phyloP scores from a whole-genome alignment of 35 echinoderm and acorn worm species.

The Amphiura filiformis region DNA sequence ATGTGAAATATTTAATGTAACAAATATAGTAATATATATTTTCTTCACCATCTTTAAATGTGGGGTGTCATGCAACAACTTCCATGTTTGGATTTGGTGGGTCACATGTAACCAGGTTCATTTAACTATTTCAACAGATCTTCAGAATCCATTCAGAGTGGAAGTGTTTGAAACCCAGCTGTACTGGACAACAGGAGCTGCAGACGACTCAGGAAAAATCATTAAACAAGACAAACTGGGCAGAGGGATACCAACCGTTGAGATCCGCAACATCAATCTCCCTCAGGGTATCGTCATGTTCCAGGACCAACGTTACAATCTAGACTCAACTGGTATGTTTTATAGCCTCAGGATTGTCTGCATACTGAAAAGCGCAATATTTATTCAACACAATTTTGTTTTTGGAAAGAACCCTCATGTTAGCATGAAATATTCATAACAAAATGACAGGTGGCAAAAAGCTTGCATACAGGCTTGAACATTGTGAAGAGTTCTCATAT shows the following conservation, averaged over 20 bases:
- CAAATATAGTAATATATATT: too few species aligned
- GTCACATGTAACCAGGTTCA: not conserved
- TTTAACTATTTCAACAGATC: slow-evolving; percentile 1
- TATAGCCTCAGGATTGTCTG: not conserved
- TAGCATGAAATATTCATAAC: too few species aligned
- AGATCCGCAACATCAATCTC: not conserved
- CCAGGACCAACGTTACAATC: slow-evolving; percentile 41
- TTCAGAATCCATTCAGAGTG: slow-evolving; percentile 19
- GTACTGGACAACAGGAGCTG: slow-evolving; percentile 13
- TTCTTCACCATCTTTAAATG: too few species aligned
- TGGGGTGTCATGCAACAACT: not conserved
- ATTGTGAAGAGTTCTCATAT: too few species aligned
- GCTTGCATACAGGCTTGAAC: too few species aligned
- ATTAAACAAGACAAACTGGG: slow-evolving; percentile 30
- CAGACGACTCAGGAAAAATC: slow-evolving; percentile 3
- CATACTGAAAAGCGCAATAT: not conserved
- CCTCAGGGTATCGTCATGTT: slow-evolving; percentile 19
- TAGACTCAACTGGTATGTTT: not conserved
- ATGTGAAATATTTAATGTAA: not conserved
- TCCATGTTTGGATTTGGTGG: too few species aligned
- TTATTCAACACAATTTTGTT: too few species aligned
- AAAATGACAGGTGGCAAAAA: too few species aligned
- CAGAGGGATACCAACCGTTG: not conserved
- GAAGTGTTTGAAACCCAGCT: slow-evolving; percentile 37
- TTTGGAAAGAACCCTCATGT: too few species aligned